Evolutionary conservation across 2,797 vertebrate species (phyloP).

Genomic region (Sarcophilus harrisii): DNA sequence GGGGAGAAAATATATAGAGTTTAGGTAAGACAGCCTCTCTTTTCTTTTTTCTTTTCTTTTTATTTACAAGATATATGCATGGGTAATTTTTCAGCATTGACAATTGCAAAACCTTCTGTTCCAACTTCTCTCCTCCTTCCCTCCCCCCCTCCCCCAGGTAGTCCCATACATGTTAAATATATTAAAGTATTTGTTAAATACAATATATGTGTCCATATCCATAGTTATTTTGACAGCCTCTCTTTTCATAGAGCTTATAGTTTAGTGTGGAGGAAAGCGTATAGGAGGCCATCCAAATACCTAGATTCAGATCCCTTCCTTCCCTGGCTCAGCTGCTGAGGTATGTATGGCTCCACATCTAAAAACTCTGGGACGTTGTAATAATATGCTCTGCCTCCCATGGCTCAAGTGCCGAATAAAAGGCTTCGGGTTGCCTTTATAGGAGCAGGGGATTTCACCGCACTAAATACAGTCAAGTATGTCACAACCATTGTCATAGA

Average conservation of each 20-base stretch:
- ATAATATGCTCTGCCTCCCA: not conserved
- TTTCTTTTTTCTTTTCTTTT: not conserved
- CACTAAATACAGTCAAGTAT: not conserved
- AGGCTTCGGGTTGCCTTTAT: not conserved
- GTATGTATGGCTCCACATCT: not conserved
- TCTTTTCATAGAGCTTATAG: not conserved
- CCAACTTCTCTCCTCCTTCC: too few relatives aligned
- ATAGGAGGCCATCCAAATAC: not conserved
- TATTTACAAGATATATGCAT: too few relatives aligned
- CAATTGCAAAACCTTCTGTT: too few relatives aligned
- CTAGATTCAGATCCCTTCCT: not conserved
- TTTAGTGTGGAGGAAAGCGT: not conserved
- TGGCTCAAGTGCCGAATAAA: not conserved
- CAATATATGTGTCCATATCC: too few relatives aligned
- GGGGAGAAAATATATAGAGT: not conserved
- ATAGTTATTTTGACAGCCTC: not conserved
- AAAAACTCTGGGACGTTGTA: not conserved
- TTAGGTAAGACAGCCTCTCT: not conserved
- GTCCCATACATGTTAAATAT: too few relatives aligned
- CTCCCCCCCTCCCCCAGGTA: too few relatives aligned
- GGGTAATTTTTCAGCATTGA: too few relatives aligned
- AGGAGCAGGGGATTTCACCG: not conserved
- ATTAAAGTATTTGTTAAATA: too few relatives aligned
- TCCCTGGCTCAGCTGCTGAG: not conserved
- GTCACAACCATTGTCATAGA: not conserved